Conservation (phyloP, 2,888 invertebrate species). For the Cylindroiulus punctatus region DNA sequence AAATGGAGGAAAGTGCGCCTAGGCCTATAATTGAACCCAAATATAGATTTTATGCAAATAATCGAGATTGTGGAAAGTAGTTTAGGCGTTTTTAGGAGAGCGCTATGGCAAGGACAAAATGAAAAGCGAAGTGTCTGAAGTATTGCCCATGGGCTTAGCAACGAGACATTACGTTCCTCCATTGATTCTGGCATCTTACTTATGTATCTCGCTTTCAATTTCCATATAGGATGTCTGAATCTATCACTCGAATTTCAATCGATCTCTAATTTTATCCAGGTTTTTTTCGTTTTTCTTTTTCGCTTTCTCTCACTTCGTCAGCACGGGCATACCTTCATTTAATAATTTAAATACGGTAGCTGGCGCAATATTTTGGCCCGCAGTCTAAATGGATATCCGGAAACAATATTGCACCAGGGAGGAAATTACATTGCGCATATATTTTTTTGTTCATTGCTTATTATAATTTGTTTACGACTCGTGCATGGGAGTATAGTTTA, state of each 20-base stretch:
- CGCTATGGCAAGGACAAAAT: not conserved
- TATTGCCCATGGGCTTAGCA: slow-evolving; percentile 45
- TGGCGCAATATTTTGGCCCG: slow-evolving; percentile 27
- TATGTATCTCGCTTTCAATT: slow-evolving; percentile 39
- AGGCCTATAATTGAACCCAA: slow-evolving; percentile 43
- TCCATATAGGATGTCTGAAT: slow-evolving; percentile 45
- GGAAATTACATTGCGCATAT: slow-evolving; percentile 43
- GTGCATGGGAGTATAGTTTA: slow-evolving; percentile 2
- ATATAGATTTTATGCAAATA: slow-evolving; percentile 47
- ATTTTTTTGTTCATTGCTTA: slow-evolving; percentile 46
- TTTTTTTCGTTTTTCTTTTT: not conserved
- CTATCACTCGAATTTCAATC: slow-evolving; percentile 47
- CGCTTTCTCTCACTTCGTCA: slow-evolving; percentile 14
- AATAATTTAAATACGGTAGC: slow-evolving; percentile 39
- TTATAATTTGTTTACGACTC: slow-evolving; percentile 44
- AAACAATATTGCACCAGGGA: slow-evolving; percentile 43
- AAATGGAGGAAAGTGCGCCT: not conserved
- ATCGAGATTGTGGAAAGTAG: slow-evolving; percentile 42
- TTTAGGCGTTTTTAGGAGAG: slow-evolving; percentile 14
- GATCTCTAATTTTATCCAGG: slow-evolving; percentile 28
- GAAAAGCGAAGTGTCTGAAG: slow-evolving; percentile 45
- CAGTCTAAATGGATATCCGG: slow-evolving; percentile 45
- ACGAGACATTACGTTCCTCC: slow-evolving; percentile 15
- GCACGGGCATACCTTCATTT: slow-evolving; percentile 20
- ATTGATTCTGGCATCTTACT: slow-evolving; percentile 43